phyloP scores from a whole-genome alignment of 2,888 invertebrate species.

The Hecatera dysodea region DNA sequence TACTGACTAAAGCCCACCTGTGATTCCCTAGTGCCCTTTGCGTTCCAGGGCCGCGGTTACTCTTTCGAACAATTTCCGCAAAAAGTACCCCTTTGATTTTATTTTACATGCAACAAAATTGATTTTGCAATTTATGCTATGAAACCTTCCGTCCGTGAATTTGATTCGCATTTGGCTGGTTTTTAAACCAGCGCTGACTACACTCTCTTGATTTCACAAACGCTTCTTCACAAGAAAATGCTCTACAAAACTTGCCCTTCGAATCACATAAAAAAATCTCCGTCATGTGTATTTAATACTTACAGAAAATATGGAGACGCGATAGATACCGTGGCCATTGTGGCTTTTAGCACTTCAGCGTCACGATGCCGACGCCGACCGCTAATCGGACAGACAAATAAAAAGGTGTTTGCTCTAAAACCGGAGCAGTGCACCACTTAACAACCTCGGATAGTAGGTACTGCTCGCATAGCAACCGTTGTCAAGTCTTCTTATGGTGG shows the following conservation, averaged over 20 bases:
- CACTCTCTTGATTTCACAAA: too few species aligned
- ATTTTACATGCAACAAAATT: too few species aligned
- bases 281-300: constrained; percentile 48
- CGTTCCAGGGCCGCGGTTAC: too few species aligned
- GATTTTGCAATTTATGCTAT: too few species aligned
- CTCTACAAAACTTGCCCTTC: neutral
- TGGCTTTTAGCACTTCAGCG: constrained; percentile 71
- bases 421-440: constrained; percentile 64
- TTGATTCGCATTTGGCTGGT: too few species aligned
- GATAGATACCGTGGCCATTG: constrained; percentile 48
- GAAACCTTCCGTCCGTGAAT: too few species aligned
- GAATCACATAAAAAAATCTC: constrained; percentile 4
- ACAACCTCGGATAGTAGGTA: constrained; percentile 11
- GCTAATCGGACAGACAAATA: constrained; percentile 68
- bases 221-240: neutral
- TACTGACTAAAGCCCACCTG: too few species aligned
- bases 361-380: constrained; percentile 51
- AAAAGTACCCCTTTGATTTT: too few species aligned
- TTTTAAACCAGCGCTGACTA: too few species aligned
- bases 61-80: too few species aligned
- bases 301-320: constrained; percentile 38
- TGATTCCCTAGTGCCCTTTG: too few species aligned
- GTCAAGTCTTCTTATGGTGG: neutral
- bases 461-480: constrained; percentile 41
- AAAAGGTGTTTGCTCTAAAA: constrained; percentile 63